Base-by-base conservation (phyloP, 2,113 vertebrate species). In the Pteruthius melanotis region DNA sequence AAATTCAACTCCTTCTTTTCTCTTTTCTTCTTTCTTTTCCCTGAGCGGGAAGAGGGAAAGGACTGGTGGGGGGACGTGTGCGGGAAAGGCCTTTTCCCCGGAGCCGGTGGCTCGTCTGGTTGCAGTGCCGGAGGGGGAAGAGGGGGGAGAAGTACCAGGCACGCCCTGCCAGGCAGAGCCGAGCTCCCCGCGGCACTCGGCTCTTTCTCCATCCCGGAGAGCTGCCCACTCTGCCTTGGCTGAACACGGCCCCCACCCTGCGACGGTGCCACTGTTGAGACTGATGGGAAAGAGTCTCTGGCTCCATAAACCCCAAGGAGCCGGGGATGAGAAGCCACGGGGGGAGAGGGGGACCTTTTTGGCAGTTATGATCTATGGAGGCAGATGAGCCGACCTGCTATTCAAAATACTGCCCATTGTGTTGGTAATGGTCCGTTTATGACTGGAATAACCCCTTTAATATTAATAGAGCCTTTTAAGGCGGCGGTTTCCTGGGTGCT, bases 341-440 rank as follows among this genome's bases (percentile, higher is more conserved):
- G 64, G 39, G 74, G 64, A 49, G 82, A 65, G 60, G 37, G 54
- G 26, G 23, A 35, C 11, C 11, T 18, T 83, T 96, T 89, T 97
- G 97, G 97, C 98, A 97, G 94, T 92, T 94, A 97, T 97, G 97
- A 98, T 97, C 95, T 96, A 95, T 97, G 91, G 70, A 63, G 95
- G 94, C 97, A 97, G 98, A 98, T 96, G 97, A 98, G 97, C 93
- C 66, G 75, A 91, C 85, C 79, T 93, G 72, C 97, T 98, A 98
- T 98, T 98, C 98, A 98, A 96, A 97, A 95, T 97, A 93, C 95
- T 92, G 89, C 66, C 97, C 96, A 98, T 98, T 98, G 98, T 98
- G 97, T 98, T 98, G 98, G 97, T 98, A 98, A 98, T 98, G 96
- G 95, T 97, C 74, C 47, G 87, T n/a, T 96, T 95, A 95, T 91